Evolutionary conservation across 2,797 vertebrate species (phyloP), one percentile per base, ranked within the genome.

Genomic region (Salmo trutta): DNA sequence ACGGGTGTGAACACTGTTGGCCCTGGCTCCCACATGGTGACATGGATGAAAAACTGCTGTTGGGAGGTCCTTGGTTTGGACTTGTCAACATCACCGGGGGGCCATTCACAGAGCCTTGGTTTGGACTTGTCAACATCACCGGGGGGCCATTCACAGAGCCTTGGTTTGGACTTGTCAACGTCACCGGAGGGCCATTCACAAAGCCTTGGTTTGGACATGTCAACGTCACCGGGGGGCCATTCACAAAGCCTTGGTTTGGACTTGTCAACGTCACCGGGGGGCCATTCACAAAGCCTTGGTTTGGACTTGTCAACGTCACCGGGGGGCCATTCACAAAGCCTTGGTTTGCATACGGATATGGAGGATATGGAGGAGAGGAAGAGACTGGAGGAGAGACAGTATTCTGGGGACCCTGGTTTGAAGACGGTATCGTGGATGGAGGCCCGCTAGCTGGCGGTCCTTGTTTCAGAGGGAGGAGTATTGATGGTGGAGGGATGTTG

Each of bases 1-100:
- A 47, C 10, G 10, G 41, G 41, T 47, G 41, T 47, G 41, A 47
- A 47, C 41, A 47, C 10, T 47, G 41, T 47, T 47, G 41, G 41
- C 2, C 12, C 41, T 79, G 77, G n/a, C 76, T 75, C 1, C 21
- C 71, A 69, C 66, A 70, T 0, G 70, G 77, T 53, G 65, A 76
- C 68, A 73, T 52, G 3, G 73, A 67, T 0, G 76, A 59, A 5
- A 79, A 74, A 51, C 16, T 62, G 1, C 66, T 3, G 47, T 78
- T 71, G 15, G 70, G 21, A 54, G 79, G 73, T n/a, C 77, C 80
- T 5, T 71, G 84, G 82, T 77, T 73, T 0, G 79, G 77, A 3
- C 79, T 75, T 83, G 83, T 66, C 81, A 69, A 31, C 5, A 7
- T 69, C 7, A 31, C 15, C 12, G 5, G 81, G 75, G 85, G 84